A percentile compares a stretch with the other conserved stretches of the same genome.
Conservation (phyloP, 2,797 vertebrate species). For the Limnodromus scolopaceus region DNA sequence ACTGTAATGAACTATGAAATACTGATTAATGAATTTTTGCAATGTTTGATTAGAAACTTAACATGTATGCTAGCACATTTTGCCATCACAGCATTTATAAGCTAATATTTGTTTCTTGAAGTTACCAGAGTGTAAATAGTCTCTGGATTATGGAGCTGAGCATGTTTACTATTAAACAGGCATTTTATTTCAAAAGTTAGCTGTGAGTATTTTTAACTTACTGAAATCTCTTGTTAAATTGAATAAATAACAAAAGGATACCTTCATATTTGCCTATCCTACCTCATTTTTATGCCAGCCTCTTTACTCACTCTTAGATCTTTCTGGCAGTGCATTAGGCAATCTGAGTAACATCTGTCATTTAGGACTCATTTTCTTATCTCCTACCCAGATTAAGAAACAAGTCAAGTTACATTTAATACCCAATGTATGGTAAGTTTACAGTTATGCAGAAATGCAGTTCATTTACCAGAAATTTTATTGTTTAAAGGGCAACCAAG, state of each 20-base stretch:
- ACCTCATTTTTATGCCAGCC: not conserved
- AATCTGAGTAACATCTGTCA: not conserved
- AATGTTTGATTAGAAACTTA: slow-evolving; percentile 85
- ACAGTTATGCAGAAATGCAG: not conserved
- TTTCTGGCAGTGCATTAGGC: not conserved
- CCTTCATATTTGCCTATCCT: not conserved
- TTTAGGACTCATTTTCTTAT: not conserved
- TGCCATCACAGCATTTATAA: slow-evolving; percentile 48
- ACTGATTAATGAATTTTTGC: slow-evolving; percentile 86
- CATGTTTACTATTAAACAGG: not conserved
- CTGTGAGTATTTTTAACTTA: not conserved
- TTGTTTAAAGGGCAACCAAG: not conserved
- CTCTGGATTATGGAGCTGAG: not conserved
- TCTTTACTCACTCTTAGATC: not conserved
- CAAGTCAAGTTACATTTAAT: not conserved
- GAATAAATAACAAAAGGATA: not conserved
- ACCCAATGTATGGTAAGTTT: not conserved
- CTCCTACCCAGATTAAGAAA: not conserved
- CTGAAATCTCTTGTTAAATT: not conserved
- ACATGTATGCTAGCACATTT: slow-evolving; percentile 71
- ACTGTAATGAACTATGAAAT: slow-evolving; percentile 89
- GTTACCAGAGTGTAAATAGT: slow-evolving; percentile 23
- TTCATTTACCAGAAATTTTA: not conserved
- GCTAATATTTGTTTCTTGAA: slow-evolving; percentile 59
- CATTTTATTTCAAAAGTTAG: not conserved